Base-by-base conservation (phyloP, 2,797 vertebrate species). In the Bufotes viridis region DNA sequence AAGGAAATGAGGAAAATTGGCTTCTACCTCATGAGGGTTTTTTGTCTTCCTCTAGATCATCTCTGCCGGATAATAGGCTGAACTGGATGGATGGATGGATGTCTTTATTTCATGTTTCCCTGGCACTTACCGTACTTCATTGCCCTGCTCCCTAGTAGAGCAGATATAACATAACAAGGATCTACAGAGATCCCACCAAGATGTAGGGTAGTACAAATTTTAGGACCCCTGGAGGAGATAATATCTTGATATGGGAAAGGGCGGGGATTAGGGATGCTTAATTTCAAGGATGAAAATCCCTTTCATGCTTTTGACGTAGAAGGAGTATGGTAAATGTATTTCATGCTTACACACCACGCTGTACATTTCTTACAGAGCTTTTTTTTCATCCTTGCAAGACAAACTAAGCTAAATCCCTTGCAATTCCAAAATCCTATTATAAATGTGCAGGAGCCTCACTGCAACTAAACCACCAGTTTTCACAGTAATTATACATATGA, bases 401-500 rank as follows among this genome's bases (percentile, higher is more conserved):
- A 61, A 81, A 42, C 80, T 67, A 67, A 81, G 34, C 76, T 79
- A 84, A 80, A 84, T 65, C 65, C 61, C 7, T 80, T 61, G 61
- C 78, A 61, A 80, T 55, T 83, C 79, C 67, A 81, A 82, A 88
- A 88, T 15, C 86, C 86, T 88, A 85, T 93, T 90, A 92, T 80
- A 93, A 93, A 92, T 91, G 60, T 78, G 91, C 22, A 0, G 69
- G 86, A 91, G 29, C 90, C 65, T 78, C 89, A 22, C 89, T 87
- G 78, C 88, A 92, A 90, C 90, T 84, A 88, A 89, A 72, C 57
- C 91, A 91, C 86, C 67, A 90, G 79, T 91, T 93, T 91, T 82
- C 86, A 29, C 87, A 92, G 90, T 90, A 92, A 91, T 93, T 93
- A 91, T 91, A 85, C 87, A 87, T 79, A 75, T 90, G 88, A 90